Evolutionary conservation across 2,113 vertebrate genomes (phyloP), one percentile per base, ranked within the genome.

Genomic region (Pituophis catenifer): DNA sequence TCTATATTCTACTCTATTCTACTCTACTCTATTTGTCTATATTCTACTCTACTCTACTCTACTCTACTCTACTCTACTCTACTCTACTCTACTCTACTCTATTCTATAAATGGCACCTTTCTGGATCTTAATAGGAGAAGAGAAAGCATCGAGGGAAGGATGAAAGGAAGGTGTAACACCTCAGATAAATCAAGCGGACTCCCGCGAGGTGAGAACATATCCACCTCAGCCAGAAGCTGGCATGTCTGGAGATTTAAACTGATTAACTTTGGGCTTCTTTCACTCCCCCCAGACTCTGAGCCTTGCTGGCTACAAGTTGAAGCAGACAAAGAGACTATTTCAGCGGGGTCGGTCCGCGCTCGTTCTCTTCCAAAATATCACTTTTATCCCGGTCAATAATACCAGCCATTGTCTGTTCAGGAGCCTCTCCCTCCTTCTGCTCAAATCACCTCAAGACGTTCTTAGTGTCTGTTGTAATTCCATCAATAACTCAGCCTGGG

Each of bases 401-500:
- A 96, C 97, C 55, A 95, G 94, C 98, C 97, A 98, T 98, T 99
- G 98, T 99, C 96, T 97, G 95, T 96, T 93, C 91, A 95, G 97
- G 50, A 59, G 2, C 3, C 48, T 62, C 44, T 65, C 95, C 96
- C 93, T 95, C 94, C 26, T 26, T 95, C 90, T 29, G 29, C 57
- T 62, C 57, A 94, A 97, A 97, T 96, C 98, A 98, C 98, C 98
- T 97, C 97, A 98, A 98, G 97, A 98, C 97, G 98, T 98, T 98
- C 98, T 98, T 98, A 98, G 98, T 98, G 98, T 98, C 98, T 98
- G 97, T 98, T 98, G 98, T 98, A 98, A 98, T 98, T 98, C 98
- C 97, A 97, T 96, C 97, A 97, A 98, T 98, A 98, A 98, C 97
- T 97, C 95, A 96, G 98, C 97, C 98, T 94, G 94, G 94, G 97